Percentiles rank a stretch among this genome's conserved stretches.
phyloP scores from a whole-genome alignment of 2,113 vertebrate species.

The Seriola rivoliana region DNA sequence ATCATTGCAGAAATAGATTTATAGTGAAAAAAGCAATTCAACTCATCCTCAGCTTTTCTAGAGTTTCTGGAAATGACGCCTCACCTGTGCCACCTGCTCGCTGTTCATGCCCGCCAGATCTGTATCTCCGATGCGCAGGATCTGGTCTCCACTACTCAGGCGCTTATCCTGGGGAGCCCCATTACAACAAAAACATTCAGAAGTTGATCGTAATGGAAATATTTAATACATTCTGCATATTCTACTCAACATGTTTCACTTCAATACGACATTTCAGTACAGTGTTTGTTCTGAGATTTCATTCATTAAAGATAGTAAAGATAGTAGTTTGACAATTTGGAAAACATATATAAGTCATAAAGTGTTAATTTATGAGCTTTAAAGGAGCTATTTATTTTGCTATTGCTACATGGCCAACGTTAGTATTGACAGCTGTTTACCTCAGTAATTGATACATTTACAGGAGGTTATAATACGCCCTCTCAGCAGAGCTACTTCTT shows the following conservation, averaged over 20 bases:
- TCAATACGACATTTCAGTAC: background rate
- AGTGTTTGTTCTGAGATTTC: background rate
- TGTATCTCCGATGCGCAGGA: conserved; percentile 93
- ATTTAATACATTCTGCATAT: background rate
- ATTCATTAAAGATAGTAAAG: background rate
- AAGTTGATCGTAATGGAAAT: background rate
- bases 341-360: no score
- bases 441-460: no score
- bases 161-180: conserved; percentile 86
- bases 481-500: no score
- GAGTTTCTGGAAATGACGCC: background rate
- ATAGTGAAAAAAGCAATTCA: background rate
- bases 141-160: conserved; percentile 92
- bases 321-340: no score
- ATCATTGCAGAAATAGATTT: background rate
- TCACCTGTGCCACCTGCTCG: conserved; percentile 94
- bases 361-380: no score
- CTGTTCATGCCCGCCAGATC: conserved; percentile 92
- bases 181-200: background rate
- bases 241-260: background rate
- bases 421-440: no score
- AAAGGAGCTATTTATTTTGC: no score
- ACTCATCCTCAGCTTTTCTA: background rate
- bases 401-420: no score
- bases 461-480: no score